Evolutionary conservation across 2,888 invertebrate species (phyloP), one percentile per base, ranked within the genome.

Genomic region (Julus scanicus): DNA sequence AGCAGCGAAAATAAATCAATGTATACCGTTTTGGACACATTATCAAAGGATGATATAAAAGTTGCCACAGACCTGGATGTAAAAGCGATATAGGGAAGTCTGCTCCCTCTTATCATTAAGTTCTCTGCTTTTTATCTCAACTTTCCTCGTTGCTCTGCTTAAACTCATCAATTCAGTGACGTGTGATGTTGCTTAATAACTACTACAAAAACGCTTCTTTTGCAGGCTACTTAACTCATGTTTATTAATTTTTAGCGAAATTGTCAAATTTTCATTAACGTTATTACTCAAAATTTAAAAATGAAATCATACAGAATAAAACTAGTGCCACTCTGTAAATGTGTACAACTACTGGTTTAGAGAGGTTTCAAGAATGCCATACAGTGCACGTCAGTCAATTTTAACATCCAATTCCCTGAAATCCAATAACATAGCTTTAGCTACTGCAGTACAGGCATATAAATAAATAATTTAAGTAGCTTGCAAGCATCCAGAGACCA

Each of bases 381-480:
- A 17, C 17, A 15, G n/a, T 57, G 57, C 57, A 57, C 57, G 1
- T n/a, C 2, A n/a, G 57, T 17, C 57, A 57, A 57, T 57, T 57
- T 57, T 57, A 57, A 57, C n/a, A n/a, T 57, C n/a, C 17, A 57
- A 4, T 15, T 53, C 44, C 44, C 53, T 53, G 53, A 53, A 53
- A 53, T 53, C 44, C 44, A 44, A 44, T 44, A 44, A 44, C 44
- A 44, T 44, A 44, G 44, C 57, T 57, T 57, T n/a, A 57, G 57
- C 57, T 57, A 57, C 57, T 57, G 57, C 57, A 57, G 57, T 57
- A 57, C 15, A n/a, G 57, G n/a, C 15, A n/a, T 57, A 57, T 57
- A 57, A 57, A 57, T 57, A 57, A 57, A 57, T 57, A 57, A 57
- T 57, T 57, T 57, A 57, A 57, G 57, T 57, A 57, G 57, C 57